phyloP scores from a whole-genome alignment of 2,113 vertebrate genomes.

The Eudyptes chrysolophus region DNA sequence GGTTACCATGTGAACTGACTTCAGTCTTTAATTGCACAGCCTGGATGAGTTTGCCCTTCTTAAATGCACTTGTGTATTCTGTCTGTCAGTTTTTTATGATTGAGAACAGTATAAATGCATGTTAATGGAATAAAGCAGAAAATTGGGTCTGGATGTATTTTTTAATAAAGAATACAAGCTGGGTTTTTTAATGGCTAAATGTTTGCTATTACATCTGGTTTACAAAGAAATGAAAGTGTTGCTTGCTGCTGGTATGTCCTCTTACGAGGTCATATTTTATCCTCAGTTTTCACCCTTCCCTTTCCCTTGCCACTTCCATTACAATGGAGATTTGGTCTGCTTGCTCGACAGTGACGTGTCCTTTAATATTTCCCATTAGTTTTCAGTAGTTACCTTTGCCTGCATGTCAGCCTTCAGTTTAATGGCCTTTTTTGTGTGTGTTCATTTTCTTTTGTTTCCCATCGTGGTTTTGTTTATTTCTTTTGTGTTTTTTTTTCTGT shows the following conservation, averaged over 20 bases:
- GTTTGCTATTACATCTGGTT: not conserved
- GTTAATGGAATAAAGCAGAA: not conserved
- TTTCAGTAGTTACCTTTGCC: conserved; percentile 70
- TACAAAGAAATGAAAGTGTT: not conserved
- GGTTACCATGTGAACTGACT: rapidly evolving
- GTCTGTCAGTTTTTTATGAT: not conserved
- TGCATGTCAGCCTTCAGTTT: conserved; percentile 85
- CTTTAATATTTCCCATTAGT: conserved; percentile 69
- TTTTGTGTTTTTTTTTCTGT: conserved; percentile 89
- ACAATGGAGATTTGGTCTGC: conserved; percentile 57
- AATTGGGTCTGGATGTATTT: not conserved
- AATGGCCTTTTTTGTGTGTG: conserved; percentile 84
- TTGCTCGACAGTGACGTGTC: conserved; percentile 59
- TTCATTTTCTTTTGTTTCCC: conserved; percentile 85
- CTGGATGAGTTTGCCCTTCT: not conserved
- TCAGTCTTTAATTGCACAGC: not conserved
- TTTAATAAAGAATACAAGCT: not conserved
- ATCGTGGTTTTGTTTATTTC: conserved; percentile 89
- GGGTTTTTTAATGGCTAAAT: not conserved
- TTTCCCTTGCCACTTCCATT: conserved; percentile 64
- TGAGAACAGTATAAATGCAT: not conserved
- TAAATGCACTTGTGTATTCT: not conserved
- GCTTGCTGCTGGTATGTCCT: conserved; percentile 17
- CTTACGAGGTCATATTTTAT: conserved; percentile 21
- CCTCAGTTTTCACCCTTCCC: conserved; percentile 53